Conservation (phyloP, 2,888 invertebrate species). For the Drosophila borborema region DNA sequence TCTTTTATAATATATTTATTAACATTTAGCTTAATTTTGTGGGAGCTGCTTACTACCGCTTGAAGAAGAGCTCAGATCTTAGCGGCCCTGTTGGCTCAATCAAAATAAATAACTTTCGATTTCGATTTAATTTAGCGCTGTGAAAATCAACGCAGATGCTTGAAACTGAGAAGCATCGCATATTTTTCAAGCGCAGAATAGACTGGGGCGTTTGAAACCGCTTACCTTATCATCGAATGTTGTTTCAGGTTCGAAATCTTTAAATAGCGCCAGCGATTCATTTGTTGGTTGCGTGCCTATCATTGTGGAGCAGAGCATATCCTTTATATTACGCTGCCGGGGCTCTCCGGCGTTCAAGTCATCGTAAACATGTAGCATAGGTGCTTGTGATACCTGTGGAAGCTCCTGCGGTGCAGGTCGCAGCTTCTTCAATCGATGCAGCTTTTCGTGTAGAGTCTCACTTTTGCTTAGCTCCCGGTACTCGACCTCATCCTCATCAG, state of each 20-base stretch:
- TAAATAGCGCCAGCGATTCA: constrained; percentile 68
- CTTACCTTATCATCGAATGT: constrained; percentile 78
- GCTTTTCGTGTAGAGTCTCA: constrained; percentile 63
- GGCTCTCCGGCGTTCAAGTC: constrained; percentile 26
- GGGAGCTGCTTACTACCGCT: constrained; percentile 73
- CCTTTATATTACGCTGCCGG: constrained; percentile 70
- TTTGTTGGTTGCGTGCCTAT: constrained; percentile 26
- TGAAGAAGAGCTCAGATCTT: constrained; percentile 66
- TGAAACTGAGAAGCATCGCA: not conserved
- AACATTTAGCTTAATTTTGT: constrained; percentile 33
- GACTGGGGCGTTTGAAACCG: not conserved
- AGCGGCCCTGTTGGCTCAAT: constrained; percentile 74
- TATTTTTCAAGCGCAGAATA: constrained; percentile 31
- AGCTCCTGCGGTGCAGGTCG: constrained; percentile 62
- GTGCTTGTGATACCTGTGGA: constrained; percentile 28
- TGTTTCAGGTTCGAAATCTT: constrained; percentile 75
- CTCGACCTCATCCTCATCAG: constrained; percentile 28
- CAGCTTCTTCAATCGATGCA: constrained; percentile 66
- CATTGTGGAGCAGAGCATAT: constrained; percentile 83
- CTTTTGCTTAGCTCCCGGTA: constrained; percentile 12
- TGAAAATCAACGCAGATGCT: constrained; percentile 8
- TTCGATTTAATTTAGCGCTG: constrained; percentile 59
- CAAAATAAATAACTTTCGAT: constrained; percentile 51
- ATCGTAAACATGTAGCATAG: constrained; percentile 55
- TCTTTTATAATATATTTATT: no score